Percentiles rank a stretch among this genome's conserved stretches.
Evolutionary conservation across 2,113 vertebrate genomes (phyloP).

Genomic region (Struthio camelus): DNA sequence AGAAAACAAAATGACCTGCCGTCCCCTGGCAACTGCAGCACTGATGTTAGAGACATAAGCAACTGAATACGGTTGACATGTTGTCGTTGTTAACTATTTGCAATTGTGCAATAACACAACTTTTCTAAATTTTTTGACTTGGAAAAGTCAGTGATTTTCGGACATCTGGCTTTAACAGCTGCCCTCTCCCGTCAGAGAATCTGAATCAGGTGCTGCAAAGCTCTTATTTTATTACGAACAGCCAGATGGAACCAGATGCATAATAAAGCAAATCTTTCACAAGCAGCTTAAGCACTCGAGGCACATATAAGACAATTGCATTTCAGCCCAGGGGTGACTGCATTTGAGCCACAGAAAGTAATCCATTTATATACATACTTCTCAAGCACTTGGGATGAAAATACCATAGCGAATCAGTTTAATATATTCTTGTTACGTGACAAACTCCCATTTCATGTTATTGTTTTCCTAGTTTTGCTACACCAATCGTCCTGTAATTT

Average conservation of each 20-base stretch:
- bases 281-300: not conserved
- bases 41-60: not conserved
- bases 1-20: not conserved
- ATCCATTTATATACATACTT: conserved; percentile 11
- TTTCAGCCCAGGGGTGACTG: not conserved
- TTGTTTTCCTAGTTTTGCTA: conserved; percentile 25
- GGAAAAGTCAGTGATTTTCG: not conserved
- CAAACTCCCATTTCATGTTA: not conserved
- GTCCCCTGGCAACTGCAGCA: not conserved
- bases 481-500: not conserved
- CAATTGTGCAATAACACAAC: not conserved
- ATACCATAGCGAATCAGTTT: not conserved
- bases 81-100: not conserved
- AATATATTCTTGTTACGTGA: not conserved
- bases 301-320: not conserved
- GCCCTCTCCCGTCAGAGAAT: not conserved
- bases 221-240: not conserved
- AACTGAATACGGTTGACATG: not conserved
- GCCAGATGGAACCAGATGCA: not conserved
- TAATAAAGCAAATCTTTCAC: not conserved
- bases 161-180: not conserved
- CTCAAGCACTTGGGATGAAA: conserved; percentile 11
- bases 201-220: not conserved
- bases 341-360: not conserved
- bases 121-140: not conserved